Base-by-base conservation (phyloP, 2,888 invertebrate species). In the Timandra comae region DNA sequence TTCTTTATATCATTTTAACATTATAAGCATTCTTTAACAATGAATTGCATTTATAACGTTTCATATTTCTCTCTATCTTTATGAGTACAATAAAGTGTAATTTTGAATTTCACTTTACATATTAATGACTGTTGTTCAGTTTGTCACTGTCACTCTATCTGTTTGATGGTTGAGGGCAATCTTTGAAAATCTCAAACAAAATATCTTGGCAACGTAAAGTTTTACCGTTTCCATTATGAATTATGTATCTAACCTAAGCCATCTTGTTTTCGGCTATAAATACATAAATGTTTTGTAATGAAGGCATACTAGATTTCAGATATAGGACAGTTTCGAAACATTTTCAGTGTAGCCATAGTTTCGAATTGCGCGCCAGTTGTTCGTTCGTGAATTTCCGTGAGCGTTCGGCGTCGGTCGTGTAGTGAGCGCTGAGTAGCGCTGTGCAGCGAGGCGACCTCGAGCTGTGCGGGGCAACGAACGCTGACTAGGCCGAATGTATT, bases 401-500 rank as follows among this genome's bases (percentile, higher is more conserved):
- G 50, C 47, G 47, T 51, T 80, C 78, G 79, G 61, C 29, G 37
- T 38, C 65, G 65, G 68, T 26, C 52, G 51, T 52, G 52, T 51
- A 35, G 38, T 48, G 46, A 46, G 38, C 35, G 38, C 45, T 33
- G 38, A 38, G 49, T 35, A 42, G 50, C 41, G 54, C 51, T 53
- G 33, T 41, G 50, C 47, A 39, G 49, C 43, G 42, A 48, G 43
- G 63, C 78, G 84, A 75, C 82, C 82, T 82, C 84, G 81, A 57
- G 66, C 59, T 49, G 40, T 53, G 50, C 69, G 52, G 85, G 82
- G 78, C 82, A 84, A 85, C 79, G 81, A 74, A 74, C 84, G 81
- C 77, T 79, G 73, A 84, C 80, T 84, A 82, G 84, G 82, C 78
- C 84, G 80, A 81, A 78, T 75, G 78, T 76, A 80, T 81, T 84